Evolutionary conservation across 2,888 invertebrate genomes (phyloP).

Genomic region (Merodon equestris): DNA sequence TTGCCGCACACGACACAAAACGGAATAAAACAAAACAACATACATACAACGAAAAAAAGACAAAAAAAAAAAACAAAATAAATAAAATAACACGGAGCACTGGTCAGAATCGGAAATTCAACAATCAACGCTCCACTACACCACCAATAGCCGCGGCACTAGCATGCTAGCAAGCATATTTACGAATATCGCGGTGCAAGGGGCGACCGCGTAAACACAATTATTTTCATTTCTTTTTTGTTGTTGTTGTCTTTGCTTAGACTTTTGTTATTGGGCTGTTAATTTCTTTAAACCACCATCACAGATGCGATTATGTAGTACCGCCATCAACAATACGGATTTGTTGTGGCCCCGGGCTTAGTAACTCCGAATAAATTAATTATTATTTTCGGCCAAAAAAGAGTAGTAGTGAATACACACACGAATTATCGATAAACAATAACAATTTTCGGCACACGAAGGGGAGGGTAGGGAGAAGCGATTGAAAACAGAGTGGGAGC

Average conservation of each 20-base stretch:
- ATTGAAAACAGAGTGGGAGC: too few species aligned
- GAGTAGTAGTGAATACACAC: neutral
- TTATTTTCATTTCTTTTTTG: slow-evolving; percentile 3
- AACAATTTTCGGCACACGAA: neutral
- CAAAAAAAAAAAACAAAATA: too few species aligned
- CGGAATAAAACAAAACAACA: too few species aligned
- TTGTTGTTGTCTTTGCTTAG: too few species aligned
- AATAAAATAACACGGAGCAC: slow-evolving; percentile 2
- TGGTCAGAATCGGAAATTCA: slow-evolving; percentile 8
- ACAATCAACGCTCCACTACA: slow-evolving; percentile 26
- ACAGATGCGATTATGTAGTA: neutral
- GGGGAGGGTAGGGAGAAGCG: slow-evolving; percentile 2
- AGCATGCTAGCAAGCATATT: too few species aligned
- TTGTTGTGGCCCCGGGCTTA: too few species aligned
- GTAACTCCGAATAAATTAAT: too few species aligned
- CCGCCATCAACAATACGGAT: too few species aligned
- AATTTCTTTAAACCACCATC: neutral
- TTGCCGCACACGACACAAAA: too few species aligned
- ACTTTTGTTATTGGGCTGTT: neutral
- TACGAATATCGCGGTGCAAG: neutral
- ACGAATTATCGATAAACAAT: slow-evolving; percentile 34
- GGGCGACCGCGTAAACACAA: neutral
- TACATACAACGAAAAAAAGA: slow-evolving; percentile 5
- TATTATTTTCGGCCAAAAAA: too few species aligned
- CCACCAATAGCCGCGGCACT: neutral